Conservation (phyloP, 1,140 invertebrate species). For the Drosophila nasuta region DNA sequence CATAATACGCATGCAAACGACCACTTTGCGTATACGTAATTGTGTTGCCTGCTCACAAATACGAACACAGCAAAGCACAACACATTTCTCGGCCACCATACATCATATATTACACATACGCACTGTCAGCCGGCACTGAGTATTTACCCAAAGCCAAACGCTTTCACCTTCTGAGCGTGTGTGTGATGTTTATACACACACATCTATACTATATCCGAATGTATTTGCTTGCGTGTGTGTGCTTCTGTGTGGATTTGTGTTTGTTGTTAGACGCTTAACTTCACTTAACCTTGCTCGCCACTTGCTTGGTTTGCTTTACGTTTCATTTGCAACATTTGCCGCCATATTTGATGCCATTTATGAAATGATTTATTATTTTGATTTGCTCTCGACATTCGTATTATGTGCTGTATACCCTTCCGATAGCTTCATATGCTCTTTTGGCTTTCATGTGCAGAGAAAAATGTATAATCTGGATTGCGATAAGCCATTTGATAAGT, state of each 20-base stretch:
- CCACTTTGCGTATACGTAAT: constrained; percentile 78
- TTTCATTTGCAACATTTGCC: constrained; percentile 84
- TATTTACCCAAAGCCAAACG: constrained; percentile 68
- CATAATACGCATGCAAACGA: constrained; percentile 83
- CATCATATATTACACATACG: constrained; percentile 61
- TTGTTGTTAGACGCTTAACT: constrained; percentile 71
- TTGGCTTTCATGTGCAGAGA: too few relatives aligned
- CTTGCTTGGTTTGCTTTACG: constrained; percentile 78
- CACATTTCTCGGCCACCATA: constrained; percentile 12
- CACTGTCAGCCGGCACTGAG: constrained; percentile 47
- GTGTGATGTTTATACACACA: neutral
- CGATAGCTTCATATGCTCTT: constrained; percentile 16
- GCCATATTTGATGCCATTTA: constrained; percentile 84
- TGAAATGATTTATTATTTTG: constrained; percentile 83
- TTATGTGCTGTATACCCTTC: constrained; percentile 42
- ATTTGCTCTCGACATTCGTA: constrained; percentile 78
- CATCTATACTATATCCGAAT: neutral
- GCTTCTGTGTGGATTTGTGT: constrained; percentile 18
- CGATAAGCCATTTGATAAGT: too few relatives aligned
- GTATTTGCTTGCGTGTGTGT: constrained; percentile 11
- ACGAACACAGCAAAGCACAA: neutral
- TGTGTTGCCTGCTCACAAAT: constrained; percentile 49
- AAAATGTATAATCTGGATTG: too few relatives aligned
- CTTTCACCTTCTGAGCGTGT: constrained; percentile 65
- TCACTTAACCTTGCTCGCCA: constrained; percentile 79